A percentile compares a stretch with the other conserved stretches of the same genome.
These are phyloP conservation scores for Formica exsecta DNA, from an alignment of 1,140 invertebrate species.

Conservation along the genomic window DNA sequence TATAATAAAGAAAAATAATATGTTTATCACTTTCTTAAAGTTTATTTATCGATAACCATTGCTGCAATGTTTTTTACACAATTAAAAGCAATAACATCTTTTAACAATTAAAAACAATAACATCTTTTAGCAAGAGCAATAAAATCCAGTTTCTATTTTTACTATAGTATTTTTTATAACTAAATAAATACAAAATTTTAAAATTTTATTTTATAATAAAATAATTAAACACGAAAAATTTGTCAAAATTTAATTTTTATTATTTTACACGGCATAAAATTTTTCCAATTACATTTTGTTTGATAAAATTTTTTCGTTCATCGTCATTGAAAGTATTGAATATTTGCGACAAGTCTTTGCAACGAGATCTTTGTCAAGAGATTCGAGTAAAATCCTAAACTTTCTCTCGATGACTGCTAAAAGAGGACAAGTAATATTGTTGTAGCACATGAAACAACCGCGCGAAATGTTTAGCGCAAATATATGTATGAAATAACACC, in stretches of 20 bases:
- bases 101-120: not conserved
- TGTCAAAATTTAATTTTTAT: not conserved
- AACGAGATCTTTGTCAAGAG: not conserved
- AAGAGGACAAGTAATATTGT: slow-evolving; percentile 34
- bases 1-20: not conserved
- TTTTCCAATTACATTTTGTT: not conserved
- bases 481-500: not conserved
- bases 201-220: not conserved
- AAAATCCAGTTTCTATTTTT: not conserved
- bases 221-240: not conserved
- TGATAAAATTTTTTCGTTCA: not conserved
- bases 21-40: not conserved
- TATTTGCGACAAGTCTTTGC: not conserved
- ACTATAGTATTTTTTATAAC: not conserved
- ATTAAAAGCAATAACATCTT: not conserved
- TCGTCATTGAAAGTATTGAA: not conserved
- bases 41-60: not conserved
- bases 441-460: not conserved
- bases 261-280: not conserved
- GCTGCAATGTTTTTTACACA: not conserved
- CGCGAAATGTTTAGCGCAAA: slow-evolving; percentile 29
- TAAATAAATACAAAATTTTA: not conserved
- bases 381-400: slow-evolving; percentile 8
- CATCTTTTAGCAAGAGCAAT: not conserved
- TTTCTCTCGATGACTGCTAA: slow-evolving; percentile 12